These are phyloP conservation scores for Cricetomys ansorgei DNA, from an alignment of 2,113 vertebrate genomes.

Conservation along the genomic window DNA sequence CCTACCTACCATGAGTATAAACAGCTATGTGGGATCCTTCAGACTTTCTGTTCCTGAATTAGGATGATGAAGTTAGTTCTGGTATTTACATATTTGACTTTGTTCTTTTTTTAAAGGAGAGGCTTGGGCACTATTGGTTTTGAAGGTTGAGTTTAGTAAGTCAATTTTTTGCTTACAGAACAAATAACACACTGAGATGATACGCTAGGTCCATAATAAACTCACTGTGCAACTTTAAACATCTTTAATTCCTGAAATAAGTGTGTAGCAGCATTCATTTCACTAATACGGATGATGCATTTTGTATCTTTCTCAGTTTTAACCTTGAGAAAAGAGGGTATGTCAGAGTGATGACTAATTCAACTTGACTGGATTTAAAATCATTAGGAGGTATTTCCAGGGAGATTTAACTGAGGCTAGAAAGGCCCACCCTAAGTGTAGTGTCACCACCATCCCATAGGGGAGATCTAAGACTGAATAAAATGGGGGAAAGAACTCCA, in stretches of 20 bases:
- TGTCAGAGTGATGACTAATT: neutral
- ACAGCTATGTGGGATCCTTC: neutral
- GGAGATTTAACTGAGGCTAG: neutral
- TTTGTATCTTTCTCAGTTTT: neutral
- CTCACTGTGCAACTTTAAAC: neutral
- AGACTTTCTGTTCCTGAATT: constrained; percentile 13
- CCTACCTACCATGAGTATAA: neutral
- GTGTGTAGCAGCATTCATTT: neutral
- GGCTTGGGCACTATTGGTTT: neutral
- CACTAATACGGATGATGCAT: neutral
- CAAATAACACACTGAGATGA: neutral
- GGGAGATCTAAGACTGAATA: neutral
- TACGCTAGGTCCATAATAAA: neutral
- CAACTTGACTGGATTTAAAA: neutral
- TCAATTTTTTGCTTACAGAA: neutral
- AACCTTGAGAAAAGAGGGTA: neutral
- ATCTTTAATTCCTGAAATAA: neutral
- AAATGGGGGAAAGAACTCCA: neutral
- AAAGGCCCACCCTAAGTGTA: neutral
- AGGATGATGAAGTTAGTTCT: neutral
- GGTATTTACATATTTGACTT: neutral
- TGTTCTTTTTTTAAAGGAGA: neutral
- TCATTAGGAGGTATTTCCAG: neutral
- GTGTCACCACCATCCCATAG: neutral
- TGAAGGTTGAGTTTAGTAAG: constrained; percentile 40